Percentiles rank a stretch among this genome's conserved stretches.
phyloP scores from a whole-genome alignment of 2,113 vertebrate genomes.

The Cranoglanis bouderius region DNA sequence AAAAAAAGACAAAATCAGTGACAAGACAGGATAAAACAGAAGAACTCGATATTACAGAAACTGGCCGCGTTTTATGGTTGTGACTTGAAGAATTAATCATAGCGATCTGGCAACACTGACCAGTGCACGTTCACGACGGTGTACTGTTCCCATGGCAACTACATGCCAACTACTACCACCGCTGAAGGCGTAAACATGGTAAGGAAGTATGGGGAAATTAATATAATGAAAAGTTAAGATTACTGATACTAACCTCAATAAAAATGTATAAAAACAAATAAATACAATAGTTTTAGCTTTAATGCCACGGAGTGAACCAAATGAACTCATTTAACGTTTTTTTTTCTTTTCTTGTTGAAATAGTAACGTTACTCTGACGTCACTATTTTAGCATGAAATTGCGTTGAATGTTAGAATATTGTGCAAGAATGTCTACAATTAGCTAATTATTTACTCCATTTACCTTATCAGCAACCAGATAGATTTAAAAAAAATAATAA shows the following conservation, averaged over 20 bases:
- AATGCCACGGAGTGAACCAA: neutral
- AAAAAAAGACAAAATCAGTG: neutral
- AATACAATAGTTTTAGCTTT: neutral
- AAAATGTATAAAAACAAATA: neutral
- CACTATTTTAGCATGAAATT: neutral
- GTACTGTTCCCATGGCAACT: slow-evolving; percentile 20
- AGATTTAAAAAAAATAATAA: neutral
- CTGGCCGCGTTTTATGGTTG: neutral
- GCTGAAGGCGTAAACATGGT: slow-evolving; percentile 30
- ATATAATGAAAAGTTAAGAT: neutral
- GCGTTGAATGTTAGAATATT: neutral
- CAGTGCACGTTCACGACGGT: too few relatives aligned
- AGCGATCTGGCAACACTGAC: neutral
- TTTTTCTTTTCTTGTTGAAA: neutral
- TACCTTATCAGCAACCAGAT: neutral
- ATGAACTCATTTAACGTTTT: neutral
- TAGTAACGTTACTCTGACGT: neutral
- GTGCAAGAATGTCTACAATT: neutral
- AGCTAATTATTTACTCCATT: neutral
- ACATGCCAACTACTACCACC: neutral
- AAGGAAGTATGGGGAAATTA: neutral
- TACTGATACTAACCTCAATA: neutral
- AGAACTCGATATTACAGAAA: neutral
- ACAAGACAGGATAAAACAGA: neutral
- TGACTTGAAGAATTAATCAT: fast-evolving